phyloP scores from a whole-genome alignment of 2,113 vertebrate species.

The Oostethus manadensis region DNA sequence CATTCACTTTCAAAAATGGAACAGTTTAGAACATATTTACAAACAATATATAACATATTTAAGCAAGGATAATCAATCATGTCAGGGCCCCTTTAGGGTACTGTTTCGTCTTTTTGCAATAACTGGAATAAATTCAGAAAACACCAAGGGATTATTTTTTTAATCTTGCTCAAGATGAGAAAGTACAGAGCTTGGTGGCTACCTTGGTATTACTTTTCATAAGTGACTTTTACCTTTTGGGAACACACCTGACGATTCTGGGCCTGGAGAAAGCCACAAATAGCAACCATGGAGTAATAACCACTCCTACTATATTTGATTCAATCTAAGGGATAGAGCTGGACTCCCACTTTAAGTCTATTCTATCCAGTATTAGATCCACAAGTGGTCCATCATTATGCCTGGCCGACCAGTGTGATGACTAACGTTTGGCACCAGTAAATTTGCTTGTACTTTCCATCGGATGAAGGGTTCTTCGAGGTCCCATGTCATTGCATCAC shows the following conservation, averaged over 20 bases:
- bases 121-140: no score
- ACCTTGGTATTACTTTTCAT: neutral
- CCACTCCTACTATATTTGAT: neutral
- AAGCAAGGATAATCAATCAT: no score
- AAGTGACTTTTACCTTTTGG: neutral
- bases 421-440: neutral
- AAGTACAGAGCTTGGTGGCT: no score
- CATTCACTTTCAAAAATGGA: no score
- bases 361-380: neutral
- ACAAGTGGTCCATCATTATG: neutral
- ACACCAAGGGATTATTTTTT: no score
- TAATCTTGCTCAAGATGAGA: no score
- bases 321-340: neutral
- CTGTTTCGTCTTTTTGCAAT: no score
- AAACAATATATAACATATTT: no score
- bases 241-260: neutral
- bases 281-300: neutral
- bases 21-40: no score
- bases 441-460: neutral
- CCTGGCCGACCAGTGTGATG: neutral
- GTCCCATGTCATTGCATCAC: neutral
- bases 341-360: no score
- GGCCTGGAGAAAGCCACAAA: neutral
- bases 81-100: no score
- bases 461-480: neutral